Conservation (phyloP, 2,113 vertebrate species). For the Parus major region DNA sequence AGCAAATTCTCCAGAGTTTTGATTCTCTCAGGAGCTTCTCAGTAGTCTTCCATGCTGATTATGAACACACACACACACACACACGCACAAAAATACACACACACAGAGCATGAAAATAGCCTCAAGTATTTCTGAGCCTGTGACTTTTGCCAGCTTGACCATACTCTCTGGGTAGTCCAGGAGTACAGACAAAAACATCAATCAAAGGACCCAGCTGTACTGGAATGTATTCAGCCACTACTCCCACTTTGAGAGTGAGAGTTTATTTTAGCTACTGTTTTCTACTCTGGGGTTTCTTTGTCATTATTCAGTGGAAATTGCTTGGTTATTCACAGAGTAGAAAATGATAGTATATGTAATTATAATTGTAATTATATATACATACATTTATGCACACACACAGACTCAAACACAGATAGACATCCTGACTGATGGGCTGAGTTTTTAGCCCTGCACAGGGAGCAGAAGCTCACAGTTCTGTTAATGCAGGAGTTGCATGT, state of each 20-base stretch:
- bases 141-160: conserved; percentile 43
- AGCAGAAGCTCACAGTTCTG: not conserved
- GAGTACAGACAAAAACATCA: conserved; percentile 32
- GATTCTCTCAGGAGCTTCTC: not conserved
- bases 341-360: conserved; percentile 33
- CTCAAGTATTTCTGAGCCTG: not conserved
- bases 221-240: conserved; percentile 3
- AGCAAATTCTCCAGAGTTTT: not conserved
- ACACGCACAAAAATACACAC: not conserved
- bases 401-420: not conserved
- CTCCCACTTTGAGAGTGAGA: not conserved
- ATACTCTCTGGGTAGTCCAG: not conserved
- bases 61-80: not conserved
- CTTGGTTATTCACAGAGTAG: not conserved
- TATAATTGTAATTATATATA: not conserved
- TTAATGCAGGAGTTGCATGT: not conserved
- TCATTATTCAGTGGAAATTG: conserved; percentile 16
- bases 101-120: not conserved
- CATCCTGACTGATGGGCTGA: not conserved
- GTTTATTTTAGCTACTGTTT: conserved; percentile 58
- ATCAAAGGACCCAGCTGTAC: conserved; percentile 38
- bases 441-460: not conserved
- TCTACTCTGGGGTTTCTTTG: not conserved
- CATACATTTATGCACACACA: not conserved
- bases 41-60: not conserved